Conservation (phyloP, 2,797 vertebrate species). For the Anisognathus igniventris region DNA sequence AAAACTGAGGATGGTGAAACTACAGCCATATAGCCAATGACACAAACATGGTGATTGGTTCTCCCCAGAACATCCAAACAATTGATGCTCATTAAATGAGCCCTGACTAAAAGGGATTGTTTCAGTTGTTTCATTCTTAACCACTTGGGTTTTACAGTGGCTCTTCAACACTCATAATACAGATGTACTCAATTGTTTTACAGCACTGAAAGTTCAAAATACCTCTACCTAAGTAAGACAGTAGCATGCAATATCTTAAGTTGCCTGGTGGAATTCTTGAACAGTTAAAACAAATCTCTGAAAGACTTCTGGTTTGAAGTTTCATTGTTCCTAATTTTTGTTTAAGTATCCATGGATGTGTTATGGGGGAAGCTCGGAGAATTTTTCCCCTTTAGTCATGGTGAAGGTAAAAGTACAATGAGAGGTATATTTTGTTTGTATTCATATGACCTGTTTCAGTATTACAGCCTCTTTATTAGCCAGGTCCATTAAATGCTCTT, state of each 20-base stretch:
- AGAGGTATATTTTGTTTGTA: not conserved
- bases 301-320: not conserved
- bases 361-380: not conserved
- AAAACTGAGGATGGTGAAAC: not conserved
- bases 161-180: not conserved
- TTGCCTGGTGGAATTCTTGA: not conserved
- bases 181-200: not conserved
- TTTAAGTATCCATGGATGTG: not conserved
- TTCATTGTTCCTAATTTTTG: not conserved
- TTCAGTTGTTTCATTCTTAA: not conserved
- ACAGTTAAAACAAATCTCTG: not conserved
- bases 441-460: not conserved
- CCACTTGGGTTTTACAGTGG: not conserved
- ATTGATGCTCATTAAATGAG: not conserved
- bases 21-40: not conserved
- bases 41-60: not conserved
- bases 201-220: not conserved
- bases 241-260: not conserved
- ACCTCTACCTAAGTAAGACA: not conserved
- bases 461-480: not conserved
- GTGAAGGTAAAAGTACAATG: not conserved
- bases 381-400: not conserved
- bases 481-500: constrained; percentile 26
- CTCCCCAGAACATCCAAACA: not conserved
- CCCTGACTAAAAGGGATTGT: not conserved